These are phyloP conservation scores for Sitobion miscanthi DNA, from an alignment of 1,140 invertebrate genomes.

Conservation along the genomic window DNA sequence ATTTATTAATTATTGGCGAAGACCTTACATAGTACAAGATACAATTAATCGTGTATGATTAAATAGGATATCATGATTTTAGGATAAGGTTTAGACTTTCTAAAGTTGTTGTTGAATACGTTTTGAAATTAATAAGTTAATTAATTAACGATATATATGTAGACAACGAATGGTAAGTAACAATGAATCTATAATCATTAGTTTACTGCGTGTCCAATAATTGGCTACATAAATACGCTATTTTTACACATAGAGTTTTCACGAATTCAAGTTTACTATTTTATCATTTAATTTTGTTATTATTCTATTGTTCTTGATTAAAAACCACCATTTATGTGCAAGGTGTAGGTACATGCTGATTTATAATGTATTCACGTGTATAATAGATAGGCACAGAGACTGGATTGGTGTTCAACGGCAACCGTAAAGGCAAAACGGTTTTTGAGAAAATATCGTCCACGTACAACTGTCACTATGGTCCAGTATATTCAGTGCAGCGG, in stretches of 20 bases:
- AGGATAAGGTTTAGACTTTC: not conserved
- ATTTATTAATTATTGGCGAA: not conserved
- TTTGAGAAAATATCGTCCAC: constrained; percentile 65
- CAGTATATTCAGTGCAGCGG: constrained; percentile 68
- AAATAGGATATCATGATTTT: not conserved
- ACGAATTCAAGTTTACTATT: too few relatives aligned
- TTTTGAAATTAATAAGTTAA: not conserved
- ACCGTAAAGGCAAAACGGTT: constrained; percentile 68
- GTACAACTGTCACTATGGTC: constrained; percentile 69
- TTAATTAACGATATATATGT: not conserved
- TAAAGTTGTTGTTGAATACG: not conserved
- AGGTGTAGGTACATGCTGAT: too few relatives aligned
- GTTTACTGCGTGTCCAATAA: too few relatives aligned
- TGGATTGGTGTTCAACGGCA: constrained; percentile 66
- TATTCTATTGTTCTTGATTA: too few relatives aligned
- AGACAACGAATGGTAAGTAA: too few relatives aligned
- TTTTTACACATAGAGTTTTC: too few relatives aligned
- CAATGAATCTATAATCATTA: too few relatives aligned
- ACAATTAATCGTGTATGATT: not conserved
- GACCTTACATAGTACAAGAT: not conserved
- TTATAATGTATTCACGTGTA: not conserved
- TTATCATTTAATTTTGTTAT: too few relatives aligned
- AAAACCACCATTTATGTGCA: too few relatives aligned
- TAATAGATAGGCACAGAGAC: constrained; percentile 66
- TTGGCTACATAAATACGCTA: too few relatives aligned